These are phyloP conservation scores for Leucopsar rothschildi DNA, from an alignment of 2,113 vertebrate species.

Conservation along the genomic window DNA sequence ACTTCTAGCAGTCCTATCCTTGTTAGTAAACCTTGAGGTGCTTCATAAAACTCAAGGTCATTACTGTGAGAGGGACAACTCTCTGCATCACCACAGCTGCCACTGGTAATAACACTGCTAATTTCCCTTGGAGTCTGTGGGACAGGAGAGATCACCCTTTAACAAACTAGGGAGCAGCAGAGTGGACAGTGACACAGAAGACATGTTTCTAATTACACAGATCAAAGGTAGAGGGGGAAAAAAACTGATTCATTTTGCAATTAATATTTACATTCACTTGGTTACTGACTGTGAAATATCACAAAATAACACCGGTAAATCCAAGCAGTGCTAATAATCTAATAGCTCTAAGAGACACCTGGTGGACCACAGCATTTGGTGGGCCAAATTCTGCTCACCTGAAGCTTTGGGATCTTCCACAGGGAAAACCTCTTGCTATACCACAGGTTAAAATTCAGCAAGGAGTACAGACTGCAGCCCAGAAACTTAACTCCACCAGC, in stretches of 20 bases:
- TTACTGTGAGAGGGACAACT: slow-evolving; percentile 14
- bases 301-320: slow-evolving; percentile 3
- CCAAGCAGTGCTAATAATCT: background rate
- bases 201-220: slow-evolving; percentile 49
- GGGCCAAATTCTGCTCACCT: background rate
- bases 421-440: background rate
- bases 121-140: slow-evolving; percentile 14
- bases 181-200: background rate
- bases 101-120: background rate
- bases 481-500: background rate
- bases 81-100: background rate
- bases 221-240: background rate
- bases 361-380: background rate
- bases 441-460: background rate
- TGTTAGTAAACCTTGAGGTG: slow-evolving; percentile 53
- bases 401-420: background rate
- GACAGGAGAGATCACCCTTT: background rate
- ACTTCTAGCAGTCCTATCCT: slow-evolving; percentile 28
- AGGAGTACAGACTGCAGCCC: background rate
- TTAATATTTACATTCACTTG: slow-evolving; percentile 38
- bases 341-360: background rate
- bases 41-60: slow-evolving; percentile 58
- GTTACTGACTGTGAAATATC: slow-evolving; percentile 13
- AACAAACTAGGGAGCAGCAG: background rate
- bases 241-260: slow-evolving; percentile 23